Percentiles rank a stretch among this genome's conserved stretches.
phyloP scores from a whole-genome alignment of 2,888 invertebrate species.

The Agrenia bidenticulata region DNA sequence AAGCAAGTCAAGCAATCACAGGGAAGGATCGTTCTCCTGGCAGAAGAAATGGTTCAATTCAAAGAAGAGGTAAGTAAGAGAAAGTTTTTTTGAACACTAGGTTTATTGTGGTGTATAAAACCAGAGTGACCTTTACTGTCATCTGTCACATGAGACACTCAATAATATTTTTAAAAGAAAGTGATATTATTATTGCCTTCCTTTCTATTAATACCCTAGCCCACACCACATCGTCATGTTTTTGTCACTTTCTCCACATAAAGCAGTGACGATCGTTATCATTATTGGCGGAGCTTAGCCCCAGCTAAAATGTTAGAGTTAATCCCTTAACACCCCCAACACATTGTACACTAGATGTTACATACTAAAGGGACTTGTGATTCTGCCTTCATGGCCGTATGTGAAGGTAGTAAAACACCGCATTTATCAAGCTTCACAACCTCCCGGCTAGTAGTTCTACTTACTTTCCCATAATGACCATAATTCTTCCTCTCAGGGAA shows the following conservation, averaged over 20 bases:
- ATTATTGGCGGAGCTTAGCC: too few species aligned
- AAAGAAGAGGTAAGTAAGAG: conserved; percentile 40
- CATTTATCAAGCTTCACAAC: background rate
- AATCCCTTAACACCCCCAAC: too few species aligned
- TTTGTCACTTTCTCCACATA: background rate
- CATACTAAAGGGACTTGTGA: too few species aligned
- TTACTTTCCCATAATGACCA: background rate
- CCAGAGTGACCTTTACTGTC: too few species aligned
- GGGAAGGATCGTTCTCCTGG: conserved; percentile 39
- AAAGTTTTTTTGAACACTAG: background rate
- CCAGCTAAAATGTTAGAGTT: too few species aligned
- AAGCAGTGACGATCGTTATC: too few species aligned
- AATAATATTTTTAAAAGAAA: background rate
- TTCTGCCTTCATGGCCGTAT: too few species aligned
- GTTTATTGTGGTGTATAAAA: too few species aligned
- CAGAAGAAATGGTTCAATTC: conserved; percentile 44
- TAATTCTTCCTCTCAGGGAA: too few species aligned
- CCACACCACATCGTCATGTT: background rate
- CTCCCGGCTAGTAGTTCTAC: background rate
- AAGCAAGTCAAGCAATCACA: conserved; percentile 37
- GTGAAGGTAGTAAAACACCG: background rate
- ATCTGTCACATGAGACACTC: too few species aligned
- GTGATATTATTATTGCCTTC: background rate
- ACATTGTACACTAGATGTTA: too few species aligned
- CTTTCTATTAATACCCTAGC: background rate